Conservation (phyloP, 1,140 invertebrate genomes). For the Nilaparvata lugens region DNA sequence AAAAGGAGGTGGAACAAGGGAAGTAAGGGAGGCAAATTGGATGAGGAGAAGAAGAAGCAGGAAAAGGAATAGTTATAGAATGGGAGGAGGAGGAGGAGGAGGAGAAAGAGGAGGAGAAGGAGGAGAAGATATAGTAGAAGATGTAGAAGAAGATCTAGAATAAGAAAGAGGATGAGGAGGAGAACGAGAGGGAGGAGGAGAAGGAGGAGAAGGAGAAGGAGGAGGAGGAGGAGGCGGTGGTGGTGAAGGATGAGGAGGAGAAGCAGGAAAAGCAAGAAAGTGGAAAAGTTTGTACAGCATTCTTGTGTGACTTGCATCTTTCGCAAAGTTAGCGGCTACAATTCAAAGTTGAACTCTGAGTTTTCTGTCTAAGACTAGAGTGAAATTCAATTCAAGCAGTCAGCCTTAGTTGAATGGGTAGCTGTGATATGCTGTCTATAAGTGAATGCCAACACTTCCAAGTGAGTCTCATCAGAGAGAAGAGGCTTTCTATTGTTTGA, state of each 20-base stretch:
- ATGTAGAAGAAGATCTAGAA: not conserved
- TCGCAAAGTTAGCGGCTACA: no score
- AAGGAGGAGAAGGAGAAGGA: not conserved
- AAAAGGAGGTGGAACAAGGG: not conserved
- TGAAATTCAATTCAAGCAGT: no score
- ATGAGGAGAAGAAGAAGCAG: not conserved
- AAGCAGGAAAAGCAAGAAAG: not conserved
- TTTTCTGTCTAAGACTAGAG: no score
- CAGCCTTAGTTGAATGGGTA: no score
- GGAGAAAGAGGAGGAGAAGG: slow-evolving; percentile 2
- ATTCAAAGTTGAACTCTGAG: no score
- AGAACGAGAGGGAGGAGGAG: not conserved
- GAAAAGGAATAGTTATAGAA: not conserved
- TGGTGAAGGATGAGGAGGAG: not conserved
- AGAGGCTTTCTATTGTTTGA: no score
- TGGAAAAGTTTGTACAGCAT: no score
- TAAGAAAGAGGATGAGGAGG: not conserved
- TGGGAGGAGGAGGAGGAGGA: not conserved
- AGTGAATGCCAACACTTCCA: no score
- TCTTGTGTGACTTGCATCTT: no score
- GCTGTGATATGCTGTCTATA: no score
- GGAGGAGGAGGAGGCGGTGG: not conserved
- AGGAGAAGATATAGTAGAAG: not conserved
- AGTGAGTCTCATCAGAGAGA: no score
- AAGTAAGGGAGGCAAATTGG: not conserved